Base-by-base conservation (phyloP, 2,797 vertebrate species). In the Leptatherina wallacei region DNA sequence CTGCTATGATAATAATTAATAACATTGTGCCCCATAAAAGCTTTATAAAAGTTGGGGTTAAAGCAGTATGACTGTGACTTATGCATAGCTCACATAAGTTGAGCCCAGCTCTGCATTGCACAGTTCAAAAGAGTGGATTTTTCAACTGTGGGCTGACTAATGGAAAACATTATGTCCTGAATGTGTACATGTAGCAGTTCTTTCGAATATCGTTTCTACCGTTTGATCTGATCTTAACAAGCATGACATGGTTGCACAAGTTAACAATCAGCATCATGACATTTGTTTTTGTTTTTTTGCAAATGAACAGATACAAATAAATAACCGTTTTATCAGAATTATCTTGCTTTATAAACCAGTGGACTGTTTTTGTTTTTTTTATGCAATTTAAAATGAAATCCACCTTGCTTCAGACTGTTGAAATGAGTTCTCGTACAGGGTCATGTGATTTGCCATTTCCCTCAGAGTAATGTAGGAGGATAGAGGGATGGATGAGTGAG, bases 401-500 rank as follows among this genome's bases (percentile, higher is more conserved):
- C 79, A 64, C 51, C 30, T 71, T 27, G 44, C 44, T 69, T 65
- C 44, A 71, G 33, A 71, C 8, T 32, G 29, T 42, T 71, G 29
- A 61, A 55, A 66, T 57, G 16, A 74, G 30, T 51, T 67, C 2
- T 75, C 49, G 22, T 79, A 60, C 52, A 65, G 27, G 69, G 59
- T 61, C 56, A 47, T 82, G 60, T 76, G 69, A 70, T 62, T 73
- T 80, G 69, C 61, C 51, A 57, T 59, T 69, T 63, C 63, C 49
- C 40, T 49, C 58, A 68, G 49, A 73, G 55, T 49, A 35, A 57
- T 33, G 65, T 24, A 71, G 72, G 44, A 80, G 61, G 66, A 55
- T 16, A 60, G 62, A 79, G 56, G n/a, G 76, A 78, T 32, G 64
- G 16, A 67, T 0, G 7, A 42, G 30, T 49, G 44, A 80, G 71